phyloP scores from a whole-genome alignment of 2,797 vertebrate species.

The Jordanella pulchra region DNA sequence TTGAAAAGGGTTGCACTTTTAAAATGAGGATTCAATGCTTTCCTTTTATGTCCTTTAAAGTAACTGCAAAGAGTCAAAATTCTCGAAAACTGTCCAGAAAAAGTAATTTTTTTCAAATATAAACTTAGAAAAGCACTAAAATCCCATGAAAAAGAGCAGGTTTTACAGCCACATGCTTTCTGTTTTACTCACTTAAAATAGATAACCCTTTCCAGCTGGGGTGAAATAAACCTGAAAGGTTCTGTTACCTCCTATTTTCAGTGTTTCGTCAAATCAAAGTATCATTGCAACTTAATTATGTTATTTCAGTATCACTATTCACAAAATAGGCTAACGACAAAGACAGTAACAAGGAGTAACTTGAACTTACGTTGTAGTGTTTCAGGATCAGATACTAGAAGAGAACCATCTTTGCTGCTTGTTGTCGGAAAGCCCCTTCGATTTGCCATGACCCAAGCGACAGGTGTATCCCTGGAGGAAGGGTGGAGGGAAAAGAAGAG shows the following conservation, averaged over 20 bases:
- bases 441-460: conserved; percentile 27
- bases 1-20: not conserved
- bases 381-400: not conserved
- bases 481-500: conserved; percentile 43
- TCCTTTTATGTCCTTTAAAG: no score
- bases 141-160: conserved; percentile 11
- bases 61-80: no score
- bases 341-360: not conserved
- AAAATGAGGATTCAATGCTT: not conserved
- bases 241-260: not conserved
- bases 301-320: not conserved
- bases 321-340: not conserved
- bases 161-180: conserved; percentile 8
- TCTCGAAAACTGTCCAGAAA: not conserved
- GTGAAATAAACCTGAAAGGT: not conserved
- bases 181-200: conserved; percentile 25
- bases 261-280: not conserved
- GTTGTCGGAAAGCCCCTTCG: conserved; percentile 2
- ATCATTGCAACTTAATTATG: not conserved
- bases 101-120: not conserved
- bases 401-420: conserved; percentile 3
- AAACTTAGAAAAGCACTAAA: not conserved
- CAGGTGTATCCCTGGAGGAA: conserved; percentile 66
- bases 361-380: conserved; percentile 47
- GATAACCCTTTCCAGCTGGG: conserved; percentile 4